Evolutionary conservation across 2,888 invertebrate species (phyloP), one percentile per base, ranked within the genome.

Genomic region (Pemphredon lugubris): DNA sequence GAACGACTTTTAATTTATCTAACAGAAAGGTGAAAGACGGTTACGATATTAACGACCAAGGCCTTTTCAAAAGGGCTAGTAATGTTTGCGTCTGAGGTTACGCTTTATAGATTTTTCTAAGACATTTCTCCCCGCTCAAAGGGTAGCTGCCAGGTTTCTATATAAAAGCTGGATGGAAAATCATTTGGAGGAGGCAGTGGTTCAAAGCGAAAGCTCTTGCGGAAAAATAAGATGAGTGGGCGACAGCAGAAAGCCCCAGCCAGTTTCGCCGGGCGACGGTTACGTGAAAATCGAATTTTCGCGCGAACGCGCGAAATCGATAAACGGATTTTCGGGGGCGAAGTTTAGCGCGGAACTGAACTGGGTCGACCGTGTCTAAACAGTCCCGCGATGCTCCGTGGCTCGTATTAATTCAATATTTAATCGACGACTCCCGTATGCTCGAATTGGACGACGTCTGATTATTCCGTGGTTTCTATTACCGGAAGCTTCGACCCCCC

Each of bases 271-370:
- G 51, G n/a, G 58, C 32, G 21, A 44, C 53, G 61, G 51, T 69
- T 66, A 65, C 69, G 54, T 47, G 69, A 59, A 66, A 73, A 75
- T 75, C 69, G 55, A 69, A 73, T 65, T 73, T 42, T 55, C 65
- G 2, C 51, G 47, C 14, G 65, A 55, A 59, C 50, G 54, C 51
- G 61, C 14, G 65, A 61, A 69, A 75, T 75, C 64, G 57, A 68
- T 73, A 73, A 75, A 68, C 64, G 60, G 58, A 75, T 75, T 75
- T 68, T 47, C 44, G 55, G 60, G 55, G 20, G 40, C n/a, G n/a
- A n/a, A 63, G 67, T 70, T 73, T 57, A 65, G 45, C 61, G 18
- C 34, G 54, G 21, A 57, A 67, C 44, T 53, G 21, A 57, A 67
- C 44, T 53, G 58, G 57, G 44, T 71, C 66, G 53, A 21, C 57